phyloP scores from a whole-genome alignment of 2,113 vertebrate genomes.

The Illadopsis cleaveri region DNA sequence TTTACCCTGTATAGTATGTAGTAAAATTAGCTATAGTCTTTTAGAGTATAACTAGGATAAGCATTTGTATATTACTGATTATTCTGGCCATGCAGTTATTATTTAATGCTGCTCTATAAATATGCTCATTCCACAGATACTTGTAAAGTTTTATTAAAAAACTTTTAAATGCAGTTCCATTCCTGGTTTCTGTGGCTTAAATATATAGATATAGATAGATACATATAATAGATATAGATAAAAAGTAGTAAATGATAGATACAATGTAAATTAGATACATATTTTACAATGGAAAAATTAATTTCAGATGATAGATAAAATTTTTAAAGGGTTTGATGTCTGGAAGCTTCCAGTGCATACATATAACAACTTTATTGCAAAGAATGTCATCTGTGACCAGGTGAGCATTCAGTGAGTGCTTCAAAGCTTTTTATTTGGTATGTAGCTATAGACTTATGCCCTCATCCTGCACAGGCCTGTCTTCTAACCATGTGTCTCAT shows the following conservation, averaged over 20 bases:
- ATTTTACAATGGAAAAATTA: not conserved
- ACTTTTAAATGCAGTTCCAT: not conserved
- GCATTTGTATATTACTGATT: not conserved
- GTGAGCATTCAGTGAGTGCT: not conserved
- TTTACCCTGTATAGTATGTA: not conserved
- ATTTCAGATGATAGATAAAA: not conserved
- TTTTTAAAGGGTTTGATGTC: not conserved
- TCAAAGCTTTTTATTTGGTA: not conserved
- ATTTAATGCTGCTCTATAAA: not conserved
- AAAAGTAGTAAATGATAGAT: not conserved
- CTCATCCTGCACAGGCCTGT: not conserved
- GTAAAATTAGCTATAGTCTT: not conserved
- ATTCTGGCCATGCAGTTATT: not conserved
- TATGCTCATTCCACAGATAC: not conserved
- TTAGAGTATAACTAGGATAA: not conserved
- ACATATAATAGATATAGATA: not conserved
- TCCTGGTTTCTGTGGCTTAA: not conserved
- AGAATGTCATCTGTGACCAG: not conserved
- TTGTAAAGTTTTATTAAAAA: not conserved
- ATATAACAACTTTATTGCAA: not conserved
- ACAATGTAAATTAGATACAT: rapidly evolving
- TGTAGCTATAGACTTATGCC: not conserved
- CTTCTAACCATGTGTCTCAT: not conserved
- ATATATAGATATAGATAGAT: not conserved
- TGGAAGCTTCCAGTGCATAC: not conserved